phyloP scores from a whole-genome alignment of 2,797 vertebrate species.

The Enteromius viviparus region DNA sequence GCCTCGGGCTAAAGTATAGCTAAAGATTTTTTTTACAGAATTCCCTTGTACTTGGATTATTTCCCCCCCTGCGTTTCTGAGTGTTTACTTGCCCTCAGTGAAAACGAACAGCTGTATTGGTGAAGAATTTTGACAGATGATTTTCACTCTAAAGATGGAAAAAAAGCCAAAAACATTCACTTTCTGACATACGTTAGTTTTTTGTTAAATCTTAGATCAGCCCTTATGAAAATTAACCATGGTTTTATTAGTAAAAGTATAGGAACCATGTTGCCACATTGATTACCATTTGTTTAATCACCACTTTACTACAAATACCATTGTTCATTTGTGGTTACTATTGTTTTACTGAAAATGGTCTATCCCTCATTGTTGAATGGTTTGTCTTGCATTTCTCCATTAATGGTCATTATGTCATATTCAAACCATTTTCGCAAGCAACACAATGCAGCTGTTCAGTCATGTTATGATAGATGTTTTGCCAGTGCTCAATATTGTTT shows the following conservation, averaged over 20 bases:
- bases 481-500: background rate
- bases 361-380: background rate
- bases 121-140: background rate
- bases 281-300: too few relatives aligned
- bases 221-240: too few relatives aligned
- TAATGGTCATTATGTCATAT: background rate
- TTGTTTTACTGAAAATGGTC: background rate
- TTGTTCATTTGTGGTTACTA: too few relatives aligned
- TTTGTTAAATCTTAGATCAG: background rate
- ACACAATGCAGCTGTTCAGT: background rate
- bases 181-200: background rate
- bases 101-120: background rate
- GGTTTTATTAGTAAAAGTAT: too few relatives aligned
- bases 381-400: background rate
- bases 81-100: background rate
- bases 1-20: conserved; percentile 11
- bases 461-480: background rate
- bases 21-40: conserved; percentile 31
- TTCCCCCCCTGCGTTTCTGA: background rate
- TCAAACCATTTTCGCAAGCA: background rate
- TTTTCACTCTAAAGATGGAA: background rate
- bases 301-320: too few relatives aligned
- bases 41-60: conserved; percentile 9
- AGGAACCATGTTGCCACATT: too few relatives aligned
- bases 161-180: background rate